Percentiles rank a stretch among this genome's conserved stretches.
Evolutionary conservation across 1,140 invertebrate species (phyloP).

Genomic region (Meteorus sp.): DNA sequence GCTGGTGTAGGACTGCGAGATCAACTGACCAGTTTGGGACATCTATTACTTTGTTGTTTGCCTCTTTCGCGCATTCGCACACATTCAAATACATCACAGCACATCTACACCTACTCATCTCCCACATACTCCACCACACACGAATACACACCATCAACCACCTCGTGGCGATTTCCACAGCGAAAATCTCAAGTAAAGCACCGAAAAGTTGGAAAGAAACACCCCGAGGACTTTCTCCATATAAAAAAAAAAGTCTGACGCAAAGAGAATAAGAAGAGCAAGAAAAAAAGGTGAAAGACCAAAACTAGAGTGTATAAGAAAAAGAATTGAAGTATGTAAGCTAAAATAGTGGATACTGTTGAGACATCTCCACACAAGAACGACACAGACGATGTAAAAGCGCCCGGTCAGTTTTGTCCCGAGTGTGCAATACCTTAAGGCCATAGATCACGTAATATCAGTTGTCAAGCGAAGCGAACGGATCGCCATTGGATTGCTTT

Average conservation of each 20-base stretch:
- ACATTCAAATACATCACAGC: conserved; percentile 16
- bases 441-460: conserved; percentile 61
- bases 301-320: too few relatives aligned
- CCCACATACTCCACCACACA: too few relatives aligned
- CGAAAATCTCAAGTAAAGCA: conserved; percentile 16
- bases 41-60: conserved; percentile 59
- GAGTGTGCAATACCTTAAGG: conserved; percentile 55
- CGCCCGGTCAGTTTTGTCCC: conserved; percentile 49
- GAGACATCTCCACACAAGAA: neutral
- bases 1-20: conserved; percentile 12
- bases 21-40: conserved; percentile 42
- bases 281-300: too few relatives aligned
- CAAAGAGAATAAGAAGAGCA: conserved; percentile 12
- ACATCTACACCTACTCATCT: too few relatives aligned
- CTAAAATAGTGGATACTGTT: conserved; percentile 4
- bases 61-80: conserved; percentile 26
- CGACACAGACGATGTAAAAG: conserved; percentile 1
- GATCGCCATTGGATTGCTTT: conserved; percentile 40
- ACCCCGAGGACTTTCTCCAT: conserved; percentile 8
- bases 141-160: too few relatives aligned
- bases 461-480: conserved; percentile 52
- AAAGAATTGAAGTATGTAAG: too few relatives aligned
- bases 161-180: conserved; percentile 15
- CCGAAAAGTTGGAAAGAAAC: conserved; percentile 24
- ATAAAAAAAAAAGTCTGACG: too few relatives aligned